These are phyloP conservation scores for Dryobotodes eremita DNA, from an alignment of 2,888 invertebrate genomes.

Conservation along the genomic window DNA sequence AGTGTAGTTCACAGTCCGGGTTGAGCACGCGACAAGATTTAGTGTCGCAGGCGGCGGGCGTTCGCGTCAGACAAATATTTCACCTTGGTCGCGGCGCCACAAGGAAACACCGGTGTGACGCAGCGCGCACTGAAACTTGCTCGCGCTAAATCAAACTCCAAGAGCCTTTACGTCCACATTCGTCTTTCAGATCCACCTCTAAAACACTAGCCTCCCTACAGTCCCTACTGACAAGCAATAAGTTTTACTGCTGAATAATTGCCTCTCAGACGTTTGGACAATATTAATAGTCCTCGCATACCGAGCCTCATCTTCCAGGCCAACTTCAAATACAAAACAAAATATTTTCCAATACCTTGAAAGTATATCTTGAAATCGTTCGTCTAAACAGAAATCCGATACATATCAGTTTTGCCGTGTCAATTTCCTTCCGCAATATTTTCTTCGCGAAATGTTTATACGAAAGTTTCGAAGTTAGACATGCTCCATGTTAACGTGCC, in stretches of 20 bases:
- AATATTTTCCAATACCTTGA: slow-evolving; percentile 25
- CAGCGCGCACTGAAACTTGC: slow-evolving; percentile 58
- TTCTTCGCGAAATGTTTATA: slow-evolving; percentile 65
- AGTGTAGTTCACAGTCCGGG: slow-evolving; percentile 70
- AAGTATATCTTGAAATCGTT: slow-evolving; percentile 45
- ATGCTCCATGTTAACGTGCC: slow-evolving; percentile 77
- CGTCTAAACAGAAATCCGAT: slow-evolving; percentile 49
- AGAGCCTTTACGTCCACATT: slow-evolving; percentile 61
- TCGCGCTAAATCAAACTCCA: slow-evolving; percentile 71
- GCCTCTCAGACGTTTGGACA: slow-evolving; percentile 58
- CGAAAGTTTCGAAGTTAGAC: slow-evolving; percentile 69
- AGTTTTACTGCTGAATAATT: slow-evolving; percentile 72
- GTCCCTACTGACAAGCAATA: slow-evolving; percentile 69
- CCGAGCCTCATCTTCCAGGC: slow-evolving; percentile 24
- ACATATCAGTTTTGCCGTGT: slow-evolving; percentile 50
- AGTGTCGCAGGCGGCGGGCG: slow-evolving; percentile 75
- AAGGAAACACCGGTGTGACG: slow-evolving; percentile 72
- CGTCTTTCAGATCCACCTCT: slow-evolving; percentile 63
- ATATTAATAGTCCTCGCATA: slow-evolving; percentile 56
- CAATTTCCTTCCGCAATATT: slow-evolving; percentile 63
- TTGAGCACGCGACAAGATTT: slow-evolving; percentile 87
- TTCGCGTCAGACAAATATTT: slow-evolving; percentile 85
- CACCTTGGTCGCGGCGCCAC: slow-evolving; percentile 82
- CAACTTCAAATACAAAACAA: slow-evolving; percentile 43
- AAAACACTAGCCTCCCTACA: slow-evolving; percentile 57